A percentile compares a stretch with the other conserved stretches of the same genome.
These are phyloP conservation scores for Pseudochirops cupreus DNA, from an alignment of 2,797 vertebrate genomes.

Conservation along the genomic window DNA sequence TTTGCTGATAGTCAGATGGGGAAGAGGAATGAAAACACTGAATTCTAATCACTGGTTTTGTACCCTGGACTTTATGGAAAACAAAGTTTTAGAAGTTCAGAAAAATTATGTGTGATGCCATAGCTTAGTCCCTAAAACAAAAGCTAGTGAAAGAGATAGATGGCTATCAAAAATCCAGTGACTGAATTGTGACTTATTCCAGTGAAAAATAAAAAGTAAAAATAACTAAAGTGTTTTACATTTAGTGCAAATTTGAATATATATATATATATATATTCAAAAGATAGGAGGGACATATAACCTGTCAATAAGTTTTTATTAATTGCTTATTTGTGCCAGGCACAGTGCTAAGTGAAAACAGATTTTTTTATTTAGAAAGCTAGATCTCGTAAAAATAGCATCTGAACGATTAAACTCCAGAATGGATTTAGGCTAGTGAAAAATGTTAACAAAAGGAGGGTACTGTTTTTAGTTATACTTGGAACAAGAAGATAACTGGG, in stretches of 20 bases:
- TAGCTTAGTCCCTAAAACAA: background rate
- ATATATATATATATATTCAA: no score
- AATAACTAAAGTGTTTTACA: background rate
- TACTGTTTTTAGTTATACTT: background rate
- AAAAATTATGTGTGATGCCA: background rate
- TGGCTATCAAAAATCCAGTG: background rate
- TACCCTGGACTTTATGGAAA: background rate
- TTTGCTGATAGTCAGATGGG: background rate
- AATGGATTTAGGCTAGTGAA: background rate
- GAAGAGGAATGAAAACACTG: background rate
- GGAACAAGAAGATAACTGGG: background rate
- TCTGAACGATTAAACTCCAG: background rate
- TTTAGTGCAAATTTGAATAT: background rate
- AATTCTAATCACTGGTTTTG: background rate
- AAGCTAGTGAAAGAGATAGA: background rate
- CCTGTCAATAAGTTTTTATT: background rate
- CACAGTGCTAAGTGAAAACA: background rate
- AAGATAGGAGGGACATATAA: background rate
- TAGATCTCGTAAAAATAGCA: background rate
- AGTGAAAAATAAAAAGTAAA: background rate
- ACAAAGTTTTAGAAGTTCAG: background rate
- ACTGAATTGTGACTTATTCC: background rate
- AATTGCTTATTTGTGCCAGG: background rate
- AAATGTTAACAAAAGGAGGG: background rate
- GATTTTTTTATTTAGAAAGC: background rate